A percentile compares a stretch with the other conserved stretches of the same genome.
phyloP scores from a whole-genome alignment of 2,888 invertebrate genomes.

The Mesochorus sp. region DNA sequence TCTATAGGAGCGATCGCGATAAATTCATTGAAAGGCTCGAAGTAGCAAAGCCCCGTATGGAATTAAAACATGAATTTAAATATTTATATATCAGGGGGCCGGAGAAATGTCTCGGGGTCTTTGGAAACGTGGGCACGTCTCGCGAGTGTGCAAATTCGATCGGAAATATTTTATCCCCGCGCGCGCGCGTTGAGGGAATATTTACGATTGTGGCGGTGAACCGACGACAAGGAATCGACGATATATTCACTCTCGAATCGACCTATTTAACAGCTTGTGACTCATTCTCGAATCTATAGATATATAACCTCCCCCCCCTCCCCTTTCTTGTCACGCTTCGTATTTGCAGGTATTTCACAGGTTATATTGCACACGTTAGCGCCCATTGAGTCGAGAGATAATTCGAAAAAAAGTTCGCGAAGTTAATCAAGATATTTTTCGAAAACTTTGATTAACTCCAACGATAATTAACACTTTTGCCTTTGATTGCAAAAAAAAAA shows the following conservation, averaged over 20 bases:
- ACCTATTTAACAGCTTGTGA: conserved; percentile 36
- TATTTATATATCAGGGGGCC: conserved; percentile 65
- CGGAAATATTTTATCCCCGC: conserved; percentile 24
- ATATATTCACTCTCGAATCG: conserved; percentile 45
- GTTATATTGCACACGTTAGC: conserved; percentile 20
- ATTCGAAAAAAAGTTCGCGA: neutral
- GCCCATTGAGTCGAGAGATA: neutral
- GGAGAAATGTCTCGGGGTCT: neutral
- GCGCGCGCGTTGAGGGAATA: too few species aligned
- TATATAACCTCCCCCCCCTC: conserved; percentile 1
- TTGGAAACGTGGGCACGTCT: neutral
- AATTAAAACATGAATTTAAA: conserved; percentile 37
- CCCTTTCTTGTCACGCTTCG: neutral
- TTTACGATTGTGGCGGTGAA: too few species aligned
- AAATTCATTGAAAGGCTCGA: conserved; percentile 41
- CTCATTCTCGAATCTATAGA: conserved; percentile 20
- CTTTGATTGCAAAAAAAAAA: too few species aligned
- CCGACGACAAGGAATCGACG: conserved; percentile 25
- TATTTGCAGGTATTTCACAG: conserved; percentile 34
- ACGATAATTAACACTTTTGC: too few species aligned
- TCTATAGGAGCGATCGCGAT: conserved; percentile 9
- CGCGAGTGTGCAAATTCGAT: conserved; percentile 21
- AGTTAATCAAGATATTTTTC: neutral
- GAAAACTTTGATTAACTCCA: too few species aligned
- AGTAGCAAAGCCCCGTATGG: conserved; percentile 36